Base-by-base conservation (phyloP, 2,797 vertebrate species). In the Characodon lateralis region DNA sequence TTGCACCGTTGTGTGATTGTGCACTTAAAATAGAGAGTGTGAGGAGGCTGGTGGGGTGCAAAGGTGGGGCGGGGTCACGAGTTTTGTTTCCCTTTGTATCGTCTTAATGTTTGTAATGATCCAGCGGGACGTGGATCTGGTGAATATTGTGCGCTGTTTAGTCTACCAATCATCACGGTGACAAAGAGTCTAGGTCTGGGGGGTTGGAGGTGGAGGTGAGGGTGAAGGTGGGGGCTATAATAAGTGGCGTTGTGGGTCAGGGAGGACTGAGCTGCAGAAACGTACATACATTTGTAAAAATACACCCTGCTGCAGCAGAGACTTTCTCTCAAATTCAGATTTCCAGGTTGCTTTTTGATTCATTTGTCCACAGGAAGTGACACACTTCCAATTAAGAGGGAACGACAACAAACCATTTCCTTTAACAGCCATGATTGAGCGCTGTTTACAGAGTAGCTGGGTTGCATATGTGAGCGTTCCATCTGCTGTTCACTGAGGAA, bases 151-250 rank as follows among this genome's bases (percentile, higher is more conserved):
- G 74, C 8, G 90, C 94, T 98, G 97, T 98, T 98, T 98, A 98
- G 97, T 98, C 97, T 98, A 97, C 96, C 92, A 93, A 97, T 97
- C 97, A 96, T 82, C 84, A 88, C 94, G 96, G 97, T 97, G 97
- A 97, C 97, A 77, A 90, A 92, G 94, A 97, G 97, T 97, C 97
- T 98, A 94, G 95, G 84, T 82, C 66, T 80, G 16, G 77, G n/a
- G 71, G 74, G 58, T 51, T 78, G 71, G 50, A 72, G 78, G 79
- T 75, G 71, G 76, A 71, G 89, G 78, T 20, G 22, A 50, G 31
- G 82, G 78, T 39, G 75, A 22, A 50, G 78, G 68, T 41, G 87
- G 81, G 73, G 83, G 82, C 72, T 75, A 88, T 77, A 76, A 84
- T 91, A 83, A 89, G 86, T 35, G 85, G 79, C 35, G 78, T 77